Percentiles rank a stretch among this genome's conserved stretches.
Evolutionary conservation across 2,888 invertebrate species (phyloP).

Genomic region (Schizotus pectinicornis): DNA sequence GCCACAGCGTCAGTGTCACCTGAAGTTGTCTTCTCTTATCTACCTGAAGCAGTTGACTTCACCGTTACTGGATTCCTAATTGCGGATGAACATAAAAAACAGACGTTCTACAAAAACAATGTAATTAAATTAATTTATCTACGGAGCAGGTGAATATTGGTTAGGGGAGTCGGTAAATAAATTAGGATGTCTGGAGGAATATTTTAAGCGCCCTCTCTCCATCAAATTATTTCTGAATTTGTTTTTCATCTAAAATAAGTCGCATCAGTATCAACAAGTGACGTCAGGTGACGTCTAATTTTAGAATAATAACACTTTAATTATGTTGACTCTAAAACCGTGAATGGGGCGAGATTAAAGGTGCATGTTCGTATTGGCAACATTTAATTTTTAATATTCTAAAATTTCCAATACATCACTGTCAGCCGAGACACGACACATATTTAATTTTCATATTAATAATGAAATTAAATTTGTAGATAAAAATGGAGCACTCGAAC

Average conservation of each 20-base stretch:
- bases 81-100: constrained; percentile 20
- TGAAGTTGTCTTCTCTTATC: constrained; percentile 25
- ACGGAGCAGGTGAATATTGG: no score
- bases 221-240: constrained; percentile 15
- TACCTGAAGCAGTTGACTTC: constrained; percentile 16
- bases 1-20: constrained; percentile 41
- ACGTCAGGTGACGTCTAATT: no score
- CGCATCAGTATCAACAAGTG: no score
- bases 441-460: constrained; percentile 33
- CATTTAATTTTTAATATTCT: constrained; percentile 23
- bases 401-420: constrained; percentile 29
- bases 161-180: no score
- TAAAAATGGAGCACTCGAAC: background rate
- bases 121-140: no score
- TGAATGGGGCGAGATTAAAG: no score
- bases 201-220: constrained; percentile 1
- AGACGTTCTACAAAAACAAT: no score
- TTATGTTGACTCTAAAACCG: no score
- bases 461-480: constrained; percentile 22
- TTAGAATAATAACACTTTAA: no score
- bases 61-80: constrained; percentile 26
- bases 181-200: background rate
- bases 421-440: constrained; percentile 21
- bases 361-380: constrained; percentile 6
- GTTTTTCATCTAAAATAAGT: constrained; percentile 16